Base-by-base conservation (phyloP, 2,797 vertebrate species). In the Anniella stebbinsi region DNA sequence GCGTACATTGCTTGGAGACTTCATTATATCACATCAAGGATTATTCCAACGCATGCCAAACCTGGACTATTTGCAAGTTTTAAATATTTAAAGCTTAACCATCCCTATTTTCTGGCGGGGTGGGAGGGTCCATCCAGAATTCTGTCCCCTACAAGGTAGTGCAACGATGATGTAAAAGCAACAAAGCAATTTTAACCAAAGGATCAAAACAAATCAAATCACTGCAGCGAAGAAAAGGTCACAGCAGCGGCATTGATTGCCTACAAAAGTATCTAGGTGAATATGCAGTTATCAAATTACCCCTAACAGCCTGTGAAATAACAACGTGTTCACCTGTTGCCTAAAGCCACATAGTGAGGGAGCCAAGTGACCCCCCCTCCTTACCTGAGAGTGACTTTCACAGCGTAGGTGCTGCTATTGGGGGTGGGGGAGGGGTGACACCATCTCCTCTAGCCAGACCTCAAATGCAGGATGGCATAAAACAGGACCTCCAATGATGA, bases 281-380 rank as follows among this genome's bases (percentile, higher is more conserved):
- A 54, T 78, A 78, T 48, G 33, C 30, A 48, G 77, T 78, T 78
- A 78, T 78, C 45, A 78, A 63, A 78, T 78, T 78, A 78, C 54
- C 48, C 17, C 77, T 33, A 51, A 51, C 77, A 78, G 45, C 7
- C 28, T 48, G 45, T 54, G 28, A 78, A 78, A 78, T 51, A 28
- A 25, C 60, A 69, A 69, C 67, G 11, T 69, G 45, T 78, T 30
- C 77, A 54, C 8, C 45, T 54, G 45, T 28, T 2, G 48, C 77
- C 77, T 54, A 54, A 33, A 78, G 48, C 45, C 30, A 33, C 7
- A 63, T 63, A 17, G 45, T 15, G 48, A 78, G 45, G 77, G 28
- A 78, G 30, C 28, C 77, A 51, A 51, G 33, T n/a, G 13, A 33
- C 28, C 75, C 28, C 28, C 48, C 7, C 77, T 69, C n/a, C n/a